Base-by-base conservation (phyloP, 2,797 vertebrate species). In the Phalloptychus januarius region DNA sequence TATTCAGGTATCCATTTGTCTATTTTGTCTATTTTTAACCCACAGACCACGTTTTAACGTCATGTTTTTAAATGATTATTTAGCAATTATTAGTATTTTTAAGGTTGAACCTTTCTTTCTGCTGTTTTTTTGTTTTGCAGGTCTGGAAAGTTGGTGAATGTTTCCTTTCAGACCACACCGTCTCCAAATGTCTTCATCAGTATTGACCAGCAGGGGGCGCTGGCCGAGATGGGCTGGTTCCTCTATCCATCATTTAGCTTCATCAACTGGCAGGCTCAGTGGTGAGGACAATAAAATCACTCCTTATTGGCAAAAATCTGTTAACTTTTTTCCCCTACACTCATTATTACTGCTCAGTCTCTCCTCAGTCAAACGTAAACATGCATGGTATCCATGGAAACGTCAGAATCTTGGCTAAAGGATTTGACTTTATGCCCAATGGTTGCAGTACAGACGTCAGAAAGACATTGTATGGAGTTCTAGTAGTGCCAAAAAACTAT, bases 211-310 rank as follows among this genome's bases (percentile, higher is more conserved):
- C 93, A 93, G 90, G 95, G 96, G 84, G 74, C 54, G 48, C 90
- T 96, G 87, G 91, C 94, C 4, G 95, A 96, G 91, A 92, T 90
- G 86, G 96, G 96, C 77, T 93, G 92, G 93, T 95, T 95, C 70
- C 93, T 96, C 46, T 96, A 96, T 85, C 95, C 96, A 0, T 73
- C 94, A 0, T 96, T 96, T 84, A 92, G 88, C 72, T 96, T 96
- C 80, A 0, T 96, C 44, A 91, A 87, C 91, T 96, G 96, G 96
- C 96, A 96, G 87, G 94, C 95, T 0, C 90, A 96, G 87, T 96
- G 96, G 96, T 96, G 79, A 85, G 87, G 72, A 52, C 15, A 7
- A 7, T 13, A 63, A 4, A 31, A 31, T 3, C 2, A 6, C 18
- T 70, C 67, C 28, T 70, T 44, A n/a, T 16, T 7, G 2, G 56